These are phyloP conservation scores for Pelobates fuscus DNA, from an alignment of 2,113 vertebrate species.

Conservation along the genomic window DNA sequence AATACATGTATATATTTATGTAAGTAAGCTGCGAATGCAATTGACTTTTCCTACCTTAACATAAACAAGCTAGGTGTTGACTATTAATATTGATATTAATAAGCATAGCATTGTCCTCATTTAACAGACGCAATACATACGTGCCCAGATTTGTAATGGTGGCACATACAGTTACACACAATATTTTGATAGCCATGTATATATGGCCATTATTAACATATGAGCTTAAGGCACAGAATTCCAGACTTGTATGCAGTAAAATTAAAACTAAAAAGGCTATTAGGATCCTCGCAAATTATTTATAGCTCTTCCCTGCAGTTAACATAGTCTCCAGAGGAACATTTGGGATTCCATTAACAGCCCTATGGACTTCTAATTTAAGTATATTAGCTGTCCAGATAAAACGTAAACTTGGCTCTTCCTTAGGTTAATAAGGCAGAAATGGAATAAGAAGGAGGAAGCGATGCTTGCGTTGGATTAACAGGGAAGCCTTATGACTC, in stretches of 20 bases:
- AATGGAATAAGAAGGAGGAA: background rate
- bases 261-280: slow-evolving; percentile 6
- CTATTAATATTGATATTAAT: no score
- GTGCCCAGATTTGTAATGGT: no score
- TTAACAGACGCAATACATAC: no score
- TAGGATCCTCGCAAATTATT: background rate
- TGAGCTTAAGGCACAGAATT: background rate
- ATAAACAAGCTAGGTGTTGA: no score
- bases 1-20: no score
- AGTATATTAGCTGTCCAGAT: slow-evolving; percentile 15
- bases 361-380: slow-evolving; percentile 4
- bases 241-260: background rate
- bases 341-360: slow-evolving; percentile 10
- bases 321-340: slow-evolving; percentile 3
- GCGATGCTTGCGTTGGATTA: background rate
- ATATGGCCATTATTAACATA: no score
- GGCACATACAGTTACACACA: no score
- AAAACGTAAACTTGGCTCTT: background rate
- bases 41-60: no score
- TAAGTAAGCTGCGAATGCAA: no score
- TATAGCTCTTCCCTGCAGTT: background rate
- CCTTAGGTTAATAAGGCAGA: slow-evolving; percentile 17
- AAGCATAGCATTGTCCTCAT: no score
- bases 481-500: background rate
- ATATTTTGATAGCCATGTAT: no score